Conservation (phyloP, 2,888 invertebrate species). For the Amphipoea lucens region DNA sequence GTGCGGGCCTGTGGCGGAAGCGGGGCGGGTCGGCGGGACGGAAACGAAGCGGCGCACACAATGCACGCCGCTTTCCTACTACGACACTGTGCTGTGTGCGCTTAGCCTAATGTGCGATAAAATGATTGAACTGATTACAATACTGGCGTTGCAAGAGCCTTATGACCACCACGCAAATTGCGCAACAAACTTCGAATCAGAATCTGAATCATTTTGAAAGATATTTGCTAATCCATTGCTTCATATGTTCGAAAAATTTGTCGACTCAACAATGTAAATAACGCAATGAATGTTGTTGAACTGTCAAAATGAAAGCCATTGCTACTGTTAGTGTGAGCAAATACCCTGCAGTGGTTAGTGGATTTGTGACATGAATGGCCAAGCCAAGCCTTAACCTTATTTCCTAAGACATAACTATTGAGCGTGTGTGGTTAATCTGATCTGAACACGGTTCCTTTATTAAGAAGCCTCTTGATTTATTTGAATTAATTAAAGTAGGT, state of each 20-base stretch:
- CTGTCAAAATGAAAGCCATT: not conserved
- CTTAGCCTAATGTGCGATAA: conserved; percentile 43
- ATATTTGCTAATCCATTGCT: not conserved
- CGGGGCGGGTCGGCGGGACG: conserved; percentile 60
- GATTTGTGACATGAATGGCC: not conserved
- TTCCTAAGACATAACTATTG: not conserved
- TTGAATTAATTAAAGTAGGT: not conserved
- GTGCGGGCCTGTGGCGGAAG: conserved; percentile 68
- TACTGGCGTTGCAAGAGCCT: not conserved
- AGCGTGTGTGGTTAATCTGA: not conserved
- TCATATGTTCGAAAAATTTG: not conserved
- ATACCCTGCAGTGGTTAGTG: not conserved
- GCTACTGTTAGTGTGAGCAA: too few relatives aligned
- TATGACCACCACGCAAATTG: not conserved
- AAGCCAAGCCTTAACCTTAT: not conserved
- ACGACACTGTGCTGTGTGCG: conserved; percentile 42
- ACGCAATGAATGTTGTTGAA: not conserved
- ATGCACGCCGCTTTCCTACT: conserved; percentile 53
- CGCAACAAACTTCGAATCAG: not conserved
- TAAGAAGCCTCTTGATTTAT: not conserved
- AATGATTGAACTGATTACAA: not conserved
- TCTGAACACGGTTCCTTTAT: not conserved
- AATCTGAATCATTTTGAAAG: not conserved
- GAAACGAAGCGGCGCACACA: conserved; percentile 61
- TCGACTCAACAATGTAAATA: not conserved